Base-by-base conservation (phyloP, 1,140 invertebrate genomes). In the Notospermus geniculatus region DNA sequence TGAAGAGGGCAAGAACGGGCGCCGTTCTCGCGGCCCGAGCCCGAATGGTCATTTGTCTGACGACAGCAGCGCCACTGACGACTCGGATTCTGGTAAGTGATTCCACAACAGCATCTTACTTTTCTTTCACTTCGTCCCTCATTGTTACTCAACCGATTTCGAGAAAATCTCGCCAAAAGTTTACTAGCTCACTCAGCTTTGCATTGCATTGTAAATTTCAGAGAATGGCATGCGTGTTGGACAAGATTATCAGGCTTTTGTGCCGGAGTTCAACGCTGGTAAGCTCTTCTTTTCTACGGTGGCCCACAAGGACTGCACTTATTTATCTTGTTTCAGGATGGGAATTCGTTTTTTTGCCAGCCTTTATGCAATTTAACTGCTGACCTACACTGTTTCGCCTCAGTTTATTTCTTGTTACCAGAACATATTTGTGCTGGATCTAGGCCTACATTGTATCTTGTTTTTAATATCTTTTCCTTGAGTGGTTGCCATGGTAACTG, bases 201-300 rank as follows among this genome's bases (percentile, higher is more conserved):
- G 9, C 2, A 54, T 46, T 45, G 32, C 62, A 58, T 45, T 72
- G 60, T 11, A 53, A 67, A 66, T 71, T 68, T 84, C 87, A 88
- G 90, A 88, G 67, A 91, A 91, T 83, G 95, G 95, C 82, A 97
- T 97, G 77, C 86, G 94, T 71, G 92, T 97, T 71, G 95, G 94
- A 30, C 85, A 90, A 71, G 93, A 96, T 80, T 97, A 91, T 80
- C 95, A 97, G 83, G 93, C 93, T 19, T 86, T 90, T 61, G 90
- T 95, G 74, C 93, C 93, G 57, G 88, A 91, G 68, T 83, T 90
- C 57, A 73, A 83, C 39, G 77, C 80, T 78, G 86, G 87, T 89
- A 83, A 72, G 68, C 61, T 41, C 4, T 9, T 27, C n/a, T 19
- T 19, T 50, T 19, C 19, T 50, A 50, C n/a, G 46, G n/a, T 50